Conservation (phyloP, 2,797 vertebrate genomes). For the Mus spretus region DNA sequence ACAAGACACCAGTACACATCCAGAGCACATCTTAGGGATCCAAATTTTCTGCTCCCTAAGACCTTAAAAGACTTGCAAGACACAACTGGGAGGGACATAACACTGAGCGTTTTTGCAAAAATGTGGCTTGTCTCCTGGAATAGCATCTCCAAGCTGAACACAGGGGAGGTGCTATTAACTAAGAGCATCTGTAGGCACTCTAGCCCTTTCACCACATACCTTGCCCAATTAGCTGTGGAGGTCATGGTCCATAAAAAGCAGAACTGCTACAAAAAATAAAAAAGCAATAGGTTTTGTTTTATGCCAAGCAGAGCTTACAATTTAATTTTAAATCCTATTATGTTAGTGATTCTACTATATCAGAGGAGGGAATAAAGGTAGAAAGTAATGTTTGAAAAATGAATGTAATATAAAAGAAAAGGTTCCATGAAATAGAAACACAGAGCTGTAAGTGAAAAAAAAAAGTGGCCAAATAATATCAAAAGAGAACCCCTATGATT, state of each 20-base stretch:
- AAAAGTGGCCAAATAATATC: not conserved
- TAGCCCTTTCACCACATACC: not conserved
- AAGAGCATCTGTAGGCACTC: not conserved
- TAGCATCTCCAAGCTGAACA: not conserved
- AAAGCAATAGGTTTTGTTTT: not conserved
- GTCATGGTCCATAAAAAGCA: not conserved
- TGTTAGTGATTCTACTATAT: not conserved
- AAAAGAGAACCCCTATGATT: not conserved
- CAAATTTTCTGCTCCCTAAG: not conserved
- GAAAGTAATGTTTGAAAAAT: not conserved
- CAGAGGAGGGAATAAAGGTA: not conserved
- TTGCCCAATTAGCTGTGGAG: not conserved
- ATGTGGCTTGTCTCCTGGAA: not conserved
- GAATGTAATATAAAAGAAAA: not conserved
- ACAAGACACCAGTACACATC: not conserved
- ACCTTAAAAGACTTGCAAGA: not conserved
- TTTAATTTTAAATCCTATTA: constrained; percentile 12
- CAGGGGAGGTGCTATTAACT: not conserved
- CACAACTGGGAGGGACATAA: not conserved
- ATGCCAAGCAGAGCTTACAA: not conserved
- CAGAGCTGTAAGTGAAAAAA: not conserved
- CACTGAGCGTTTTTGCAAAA: not conserved
- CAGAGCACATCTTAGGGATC: not conserved
- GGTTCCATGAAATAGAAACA: not conserved
- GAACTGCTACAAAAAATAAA: not conserved